A percentile compares a stretch with the other conserved stretches of the same genome.
Evolutionary conservation across 2,113 vertebrate genomes (phyloP).

Genomic region (Dendrocopos noguchii): DNA sequence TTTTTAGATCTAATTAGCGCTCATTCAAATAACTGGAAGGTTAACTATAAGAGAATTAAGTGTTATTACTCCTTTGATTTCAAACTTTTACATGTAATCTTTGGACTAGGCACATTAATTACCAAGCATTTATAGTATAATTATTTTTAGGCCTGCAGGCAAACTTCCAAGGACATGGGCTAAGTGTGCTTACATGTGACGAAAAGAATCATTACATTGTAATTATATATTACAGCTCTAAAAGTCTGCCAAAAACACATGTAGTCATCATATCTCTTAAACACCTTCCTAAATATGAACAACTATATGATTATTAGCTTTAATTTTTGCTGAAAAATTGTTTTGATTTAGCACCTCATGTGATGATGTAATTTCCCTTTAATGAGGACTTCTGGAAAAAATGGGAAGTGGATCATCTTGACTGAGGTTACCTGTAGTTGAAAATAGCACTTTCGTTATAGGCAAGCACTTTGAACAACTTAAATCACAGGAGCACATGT

Average conservation of each 20-base stretch:
- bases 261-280: not conserved
- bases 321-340: not conserved
- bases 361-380: fast-evolving
- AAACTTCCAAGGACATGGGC: conserved; percentile 23
- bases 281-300: not conserved
- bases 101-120: conserved; percentile 45
- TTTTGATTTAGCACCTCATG: not conserved
- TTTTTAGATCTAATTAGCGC: conserved; percentile 59
- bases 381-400: not conserved
- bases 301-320: not conserved
- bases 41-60: conserved; percentile 58
- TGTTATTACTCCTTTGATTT: conserved; percentile 61
- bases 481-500: not conserved
- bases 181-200: not conserved
- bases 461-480: not conserved
- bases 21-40: conserved; percentile 55
- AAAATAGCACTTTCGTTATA: not conserved
- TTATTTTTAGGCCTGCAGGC: conserved; percentile 33
- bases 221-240: not conserved
- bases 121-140: conserved; percentile 40
- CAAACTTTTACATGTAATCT: conserved; percentile 31
- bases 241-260: not conserved
- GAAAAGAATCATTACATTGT: not conserved
- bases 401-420: not conserved
- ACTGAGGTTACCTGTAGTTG: not conserved